Evolutionary conservation across 2,113 vertebrate species (phyloP).

Genomic region (Thalassoma bifasciatum): DNA sequence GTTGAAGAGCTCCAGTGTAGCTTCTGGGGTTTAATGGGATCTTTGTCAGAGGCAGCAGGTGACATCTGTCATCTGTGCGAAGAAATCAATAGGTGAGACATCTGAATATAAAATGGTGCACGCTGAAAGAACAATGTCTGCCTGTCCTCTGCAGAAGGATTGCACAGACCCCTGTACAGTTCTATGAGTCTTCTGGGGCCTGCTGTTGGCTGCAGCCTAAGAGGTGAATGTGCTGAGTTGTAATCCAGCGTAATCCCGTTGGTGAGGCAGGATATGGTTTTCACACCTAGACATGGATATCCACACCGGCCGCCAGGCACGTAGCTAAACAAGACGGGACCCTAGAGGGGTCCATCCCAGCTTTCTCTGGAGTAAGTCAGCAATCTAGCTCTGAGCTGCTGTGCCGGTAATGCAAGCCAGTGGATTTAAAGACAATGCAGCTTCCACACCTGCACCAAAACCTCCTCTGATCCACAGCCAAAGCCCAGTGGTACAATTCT

Average conservation of each 20-base stretch:
- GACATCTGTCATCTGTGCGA: conserved; percentile 70
- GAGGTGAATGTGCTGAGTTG: conserved; percentile 82
- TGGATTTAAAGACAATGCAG: conserved; percentile 65
- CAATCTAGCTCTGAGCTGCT: conserved; percentile 24
- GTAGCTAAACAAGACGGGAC: conserved; percentile 48
- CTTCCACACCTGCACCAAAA: conserved; percentile 54
- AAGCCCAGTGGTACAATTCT: conserved; percentile 36
- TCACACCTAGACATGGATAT: conserved; percentile 73
- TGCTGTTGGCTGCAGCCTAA: conserved; percentile 63
- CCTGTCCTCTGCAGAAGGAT: conserved; percentile 31
- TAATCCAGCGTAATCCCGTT: conserved; percentile 85
- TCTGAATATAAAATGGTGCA: conserved; percentile 62
- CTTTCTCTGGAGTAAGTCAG: conserved; percentile 43
- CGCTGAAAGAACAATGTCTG: conserved; percentile 46
- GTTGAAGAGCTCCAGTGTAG: conserved; percentile 57
- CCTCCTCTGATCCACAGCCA: conserved; percentile 50
- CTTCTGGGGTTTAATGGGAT: conserved; percentile 74
- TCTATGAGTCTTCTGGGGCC: conserved; percentile 49
- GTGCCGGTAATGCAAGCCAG: conserved; percentile 37
- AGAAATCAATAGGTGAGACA: conserved; percentile 74
- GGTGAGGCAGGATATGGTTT: conserved; percentile 76
- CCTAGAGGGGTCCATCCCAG: conserved; percentile 39
- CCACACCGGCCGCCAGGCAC: conserved; percentile 56
- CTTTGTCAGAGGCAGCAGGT: conserved; percentile 56
- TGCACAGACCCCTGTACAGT: conserved; percentile 40